These are phyloP conservation scores for Metacarcinus magister DNA, from an alignment of 2,888 invertebrate species.

Conservation along the genomic window DNA sequence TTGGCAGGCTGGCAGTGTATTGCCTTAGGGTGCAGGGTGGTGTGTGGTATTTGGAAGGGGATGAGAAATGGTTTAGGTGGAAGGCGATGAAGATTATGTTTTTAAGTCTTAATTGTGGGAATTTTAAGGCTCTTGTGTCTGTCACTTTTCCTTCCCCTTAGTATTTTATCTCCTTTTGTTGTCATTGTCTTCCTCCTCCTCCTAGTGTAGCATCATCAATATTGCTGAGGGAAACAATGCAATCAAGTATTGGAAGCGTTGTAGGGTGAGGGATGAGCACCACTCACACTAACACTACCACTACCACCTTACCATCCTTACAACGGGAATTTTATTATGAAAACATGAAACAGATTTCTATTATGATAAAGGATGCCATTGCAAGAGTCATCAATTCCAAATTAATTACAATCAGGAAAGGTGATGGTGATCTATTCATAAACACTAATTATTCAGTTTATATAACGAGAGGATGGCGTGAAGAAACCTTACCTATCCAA, in stretches of 20 bases:
- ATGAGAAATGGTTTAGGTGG: background rate
- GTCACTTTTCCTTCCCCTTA: background rate
- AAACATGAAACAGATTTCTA: too few relatives aligned
- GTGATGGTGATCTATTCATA: too few relatives aligned
- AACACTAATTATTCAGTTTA: too few relatives aligned
- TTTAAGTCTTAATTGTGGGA: background rate
- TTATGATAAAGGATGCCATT: too few relatives aligned
- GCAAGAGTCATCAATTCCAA: too few relatives aligned
- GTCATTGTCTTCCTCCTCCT: background rate
- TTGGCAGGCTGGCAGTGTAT: background rate
- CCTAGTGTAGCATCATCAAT: background rate
- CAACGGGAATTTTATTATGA: too few relatives aligned
- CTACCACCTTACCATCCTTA: background rate
- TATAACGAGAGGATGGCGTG: too few relatives aligned
- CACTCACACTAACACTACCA: background rate
- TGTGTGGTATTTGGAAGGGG: background rate
- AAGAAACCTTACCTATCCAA: too few relatives aligned
- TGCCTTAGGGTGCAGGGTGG: background rate
- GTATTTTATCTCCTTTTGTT: background rate
- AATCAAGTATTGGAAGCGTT: background rate
- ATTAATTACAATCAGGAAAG: too few relatives aligned
- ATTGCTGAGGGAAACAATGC: background rate
- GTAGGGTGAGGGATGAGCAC: background rate
- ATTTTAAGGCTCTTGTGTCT: conserved; percentile 12
- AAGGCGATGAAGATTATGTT: conserved; percentile 10